Conservation (phyloP, 2,797 vertebrate species). For the Iguana delicatissima region DNA sequence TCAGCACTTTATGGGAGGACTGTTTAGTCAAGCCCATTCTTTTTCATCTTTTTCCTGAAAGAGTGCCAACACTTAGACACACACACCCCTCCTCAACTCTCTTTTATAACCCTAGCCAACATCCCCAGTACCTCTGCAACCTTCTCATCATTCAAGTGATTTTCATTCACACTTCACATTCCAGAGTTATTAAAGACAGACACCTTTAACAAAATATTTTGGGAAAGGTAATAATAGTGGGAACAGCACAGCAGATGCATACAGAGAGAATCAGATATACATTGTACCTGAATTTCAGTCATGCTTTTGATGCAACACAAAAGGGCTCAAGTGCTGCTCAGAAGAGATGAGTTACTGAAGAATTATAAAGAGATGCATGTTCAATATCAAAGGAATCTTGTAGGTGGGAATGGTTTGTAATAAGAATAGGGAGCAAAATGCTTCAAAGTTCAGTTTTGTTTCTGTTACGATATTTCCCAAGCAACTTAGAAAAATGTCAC, state of each 20-base stretch:
- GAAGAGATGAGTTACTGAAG: slow-evolving; percentile 28
- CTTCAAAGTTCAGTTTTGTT: slow-evolving; percentile 40
- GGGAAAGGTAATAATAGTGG: background rate
- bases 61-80: background rate
- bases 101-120: background rate
- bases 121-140: background rate
- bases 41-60: background rate
- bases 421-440: slow-evolving; percentile 22
- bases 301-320: slow-evolving; percentile 37
- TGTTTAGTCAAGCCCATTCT: background rate
- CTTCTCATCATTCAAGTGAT: background rate
- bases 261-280: background rate
- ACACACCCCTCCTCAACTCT: background rate
- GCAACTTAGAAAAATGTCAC: slow-evolving; percentile 35
- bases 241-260: slow-evolving; percentile 1
- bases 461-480: slow-evolving; percentile 18
- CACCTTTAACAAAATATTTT: background rate
- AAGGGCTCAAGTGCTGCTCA: slow-evolving; percentile 38
- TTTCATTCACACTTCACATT: background rate
- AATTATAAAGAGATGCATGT: slow-evolving; percentile 47
- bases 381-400: slow-evolving; percentile 53
- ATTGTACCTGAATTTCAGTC: background rate
- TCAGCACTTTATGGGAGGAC: slow-evolving; percentile 7
- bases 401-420: slow-evolving; percentile 49
- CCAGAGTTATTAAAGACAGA: slow-evolving; percentile 5